Evolutionary conservation across 2,797 vertebrate species (phyloP).

Genomic region (Neosilurus hyrtlii): DNA sequence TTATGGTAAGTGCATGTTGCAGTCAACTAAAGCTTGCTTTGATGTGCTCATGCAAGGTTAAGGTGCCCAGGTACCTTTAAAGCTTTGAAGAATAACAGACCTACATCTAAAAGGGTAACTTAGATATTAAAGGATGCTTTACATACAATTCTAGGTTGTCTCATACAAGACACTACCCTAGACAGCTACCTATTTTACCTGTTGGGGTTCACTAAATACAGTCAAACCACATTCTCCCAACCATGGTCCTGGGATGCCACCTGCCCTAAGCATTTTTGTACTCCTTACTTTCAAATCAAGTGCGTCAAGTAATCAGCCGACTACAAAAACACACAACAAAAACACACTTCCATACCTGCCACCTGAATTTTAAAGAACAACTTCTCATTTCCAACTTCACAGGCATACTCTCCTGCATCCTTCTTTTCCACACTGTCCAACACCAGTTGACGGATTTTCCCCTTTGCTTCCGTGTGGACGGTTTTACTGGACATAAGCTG

Average conservation of each 20-base stretch:
- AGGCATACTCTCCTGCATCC: constrained; percentile 62
- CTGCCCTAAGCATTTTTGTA: not conserved
- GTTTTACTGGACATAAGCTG: constrained; percentile 61
- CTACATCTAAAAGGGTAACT: not conserved
- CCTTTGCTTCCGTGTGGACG: constrained; percentile 62
- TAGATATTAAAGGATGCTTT: not conserved
- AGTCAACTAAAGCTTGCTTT: no score
- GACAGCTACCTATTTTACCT: not conserved
- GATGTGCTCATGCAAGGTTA: no score
- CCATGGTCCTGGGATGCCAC: not conserved
- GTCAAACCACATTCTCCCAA: not conserved
- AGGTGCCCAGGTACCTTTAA: not conserved
- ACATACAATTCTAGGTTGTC: not conserved
- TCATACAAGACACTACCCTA: not conserved
- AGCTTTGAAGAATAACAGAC: not conserved
- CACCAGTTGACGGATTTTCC: constrained; percentile 64
- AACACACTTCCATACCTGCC: constrained; percentile 51
- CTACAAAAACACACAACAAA: not conserved
- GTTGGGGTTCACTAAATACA: no score
- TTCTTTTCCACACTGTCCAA: constrained; percentile 64
- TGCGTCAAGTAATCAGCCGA: not conserved
- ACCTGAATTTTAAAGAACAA: constrained; percentile 60
- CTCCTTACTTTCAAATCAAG: not conserved
- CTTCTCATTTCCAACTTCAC: constrained; percentile 59
- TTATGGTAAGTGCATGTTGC: no score